These are phyloP conservation scores for Nymphalis io DNA, from an alignment of 1,140 invertebrate genomes.

Conservation along the genomic window DNA sequence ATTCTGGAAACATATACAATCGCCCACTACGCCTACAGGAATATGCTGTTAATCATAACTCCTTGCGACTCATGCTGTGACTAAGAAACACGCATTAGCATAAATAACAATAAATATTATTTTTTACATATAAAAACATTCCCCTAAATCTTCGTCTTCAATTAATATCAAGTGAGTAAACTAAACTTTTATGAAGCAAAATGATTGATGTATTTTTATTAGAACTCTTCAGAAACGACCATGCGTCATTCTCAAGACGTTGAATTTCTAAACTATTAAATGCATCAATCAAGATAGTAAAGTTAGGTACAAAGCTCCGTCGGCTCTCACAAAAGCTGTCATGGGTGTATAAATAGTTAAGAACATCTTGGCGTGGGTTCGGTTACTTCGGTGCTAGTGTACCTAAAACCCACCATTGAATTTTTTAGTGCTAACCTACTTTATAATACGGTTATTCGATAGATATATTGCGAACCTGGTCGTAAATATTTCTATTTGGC, in stretches of 20 bases:
- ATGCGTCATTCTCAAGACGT: slow-evolving; percentile 9
- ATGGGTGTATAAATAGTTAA: slow-evolving; percentile 42
- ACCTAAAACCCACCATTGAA: slow-evolving; percentile 26
- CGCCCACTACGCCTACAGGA: slow-evolving; percentile 58
- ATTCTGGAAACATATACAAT: slow-evolving; percentile 65
- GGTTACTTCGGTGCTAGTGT: slow-evolving; percentile 39
- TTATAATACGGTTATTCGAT: background rate
- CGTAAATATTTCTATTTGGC: background rate
- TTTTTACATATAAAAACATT: slow-evolving; percentile 3
- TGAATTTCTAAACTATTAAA: slow-evolving; percentile 32
- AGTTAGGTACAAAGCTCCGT: slow-evolving; percentile 34
- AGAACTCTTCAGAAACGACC: background rate
- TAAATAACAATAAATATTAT: slow-evolving; percentile 23
- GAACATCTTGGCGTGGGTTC: slow-evolving; percentile 39
- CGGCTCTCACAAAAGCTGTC: slow-evolving; percentile 43
- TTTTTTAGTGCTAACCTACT: slow-evolving; percentile 12
- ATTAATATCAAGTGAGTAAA: background rate
- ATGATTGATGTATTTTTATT: slow-evolving; percentile 12
- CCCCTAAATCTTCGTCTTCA: background rate
- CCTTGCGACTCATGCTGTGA: slow-evolving; percentile 57
- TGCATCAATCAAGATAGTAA: slow-evolving; percentile 33
- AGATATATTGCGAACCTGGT: background rate
- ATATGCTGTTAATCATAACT: slow-evolving; percentile 67
- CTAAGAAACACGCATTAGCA: slow-evolving; percentile 53
- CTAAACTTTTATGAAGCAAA: background rate